Evolutionary conservation across 2,888 invertebrate genomes (phyloP).

Genomic region (Machimus atricapillus): DNA sequence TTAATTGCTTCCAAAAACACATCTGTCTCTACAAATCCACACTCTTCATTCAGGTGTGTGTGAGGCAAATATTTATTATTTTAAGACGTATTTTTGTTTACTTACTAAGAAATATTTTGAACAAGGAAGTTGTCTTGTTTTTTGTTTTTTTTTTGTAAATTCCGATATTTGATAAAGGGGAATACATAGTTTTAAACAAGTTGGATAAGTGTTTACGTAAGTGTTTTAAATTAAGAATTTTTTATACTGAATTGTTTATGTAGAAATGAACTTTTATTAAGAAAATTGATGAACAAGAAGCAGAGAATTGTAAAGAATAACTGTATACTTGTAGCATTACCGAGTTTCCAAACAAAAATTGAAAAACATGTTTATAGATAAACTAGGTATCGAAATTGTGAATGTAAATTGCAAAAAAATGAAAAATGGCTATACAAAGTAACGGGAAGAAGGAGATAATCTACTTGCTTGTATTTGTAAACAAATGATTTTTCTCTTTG

Average conservation of each 20-base stretch:
- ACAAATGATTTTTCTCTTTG: background rate
- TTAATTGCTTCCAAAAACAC: background rate
- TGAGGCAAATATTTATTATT: background rate
- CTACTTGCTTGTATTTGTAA: background rate
- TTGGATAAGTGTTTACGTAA: background rate
- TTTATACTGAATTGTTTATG: constrained; percentile 29
- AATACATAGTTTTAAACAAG: background rate
- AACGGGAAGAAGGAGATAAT: background rate
- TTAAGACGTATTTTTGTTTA: background rate
- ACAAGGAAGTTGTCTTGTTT: background rate
- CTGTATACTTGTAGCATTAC: background rate
- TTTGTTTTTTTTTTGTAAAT: background rate
- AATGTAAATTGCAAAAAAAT: background rate
- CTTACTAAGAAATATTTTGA: background rate
- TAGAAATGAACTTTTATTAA: constrained; percentile 1
- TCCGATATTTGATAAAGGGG: background rate
- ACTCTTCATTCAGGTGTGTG: background rate
- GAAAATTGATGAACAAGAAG: background rate
- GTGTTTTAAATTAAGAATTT: constrained; percentile 18
- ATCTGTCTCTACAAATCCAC: background rate
- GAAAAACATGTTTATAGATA: background rate
- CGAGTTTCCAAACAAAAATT: background rate
- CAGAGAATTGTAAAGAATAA: background rate
- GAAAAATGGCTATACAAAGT: background rate
- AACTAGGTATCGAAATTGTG: background rate